Conservation (phyloP, 2,888 invertebrate genomes). For the Silvanus unidentatus region DNA sequence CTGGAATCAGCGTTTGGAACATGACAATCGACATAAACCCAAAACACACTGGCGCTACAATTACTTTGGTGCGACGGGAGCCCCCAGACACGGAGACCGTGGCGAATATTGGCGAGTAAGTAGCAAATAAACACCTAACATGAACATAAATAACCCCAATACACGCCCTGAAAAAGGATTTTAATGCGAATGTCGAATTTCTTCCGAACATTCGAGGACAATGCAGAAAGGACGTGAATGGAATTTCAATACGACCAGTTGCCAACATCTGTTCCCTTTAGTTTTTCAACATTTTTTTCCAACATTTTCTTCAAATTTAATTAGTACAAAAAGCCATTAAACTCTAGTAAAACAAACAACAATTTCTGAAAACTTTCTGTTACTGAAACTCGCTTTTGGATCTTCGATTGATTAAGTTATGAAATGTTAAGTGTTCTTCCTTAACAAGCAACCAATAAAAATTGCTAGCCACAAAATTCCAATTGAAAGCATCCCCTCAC, state of each 20-base stretch:
- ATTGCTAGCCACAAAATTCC: too few species aligned
- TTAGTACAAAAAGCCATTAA: too few species aligned
- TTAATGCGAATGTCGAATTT: conserved; percentile 3
- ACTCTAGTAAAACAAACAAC: too few species aligned
- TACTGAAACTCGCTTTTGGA: too few species aligned
- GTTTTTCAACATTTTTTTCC: background rate
- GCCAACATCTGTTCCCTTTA: conserved; percentile 9
- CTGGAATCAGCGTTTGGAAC: conserved; percentile 59
- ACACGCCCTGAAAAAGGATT: background rate
- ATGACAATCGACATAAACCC: conserved; percentile 81
- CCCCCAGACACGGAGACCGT: conserved; percentile 38
- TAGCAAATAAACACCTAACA: conserved; percentile 9
- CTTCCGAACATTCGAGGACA: conserved; percentile 8
- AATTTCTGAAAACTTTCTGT: too few species aligned
- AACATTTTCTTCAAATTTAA: too few species aligned
- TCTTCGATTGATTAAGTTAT: too few species aligned
- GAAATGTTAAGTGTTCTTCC: too few species aligned
- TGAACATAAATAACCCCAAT: too few species aligned
- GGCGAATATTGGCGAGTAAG: conserved; percentile 34
- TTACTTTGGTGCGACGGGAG: conserved; percentile 72
- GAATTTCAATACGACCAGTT: conserved; percentile 11
- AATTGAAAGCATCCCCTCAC: too few species aligned
- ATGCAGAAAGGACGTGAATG: conserved; percentile 11
- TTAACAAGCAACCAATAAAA: too few species aligned
- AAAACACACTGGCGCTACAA: conserved; percentile 81